Conservation (phyloP, 2,113 vertebrate species). For the Neogobius melanostomus region DNA sequence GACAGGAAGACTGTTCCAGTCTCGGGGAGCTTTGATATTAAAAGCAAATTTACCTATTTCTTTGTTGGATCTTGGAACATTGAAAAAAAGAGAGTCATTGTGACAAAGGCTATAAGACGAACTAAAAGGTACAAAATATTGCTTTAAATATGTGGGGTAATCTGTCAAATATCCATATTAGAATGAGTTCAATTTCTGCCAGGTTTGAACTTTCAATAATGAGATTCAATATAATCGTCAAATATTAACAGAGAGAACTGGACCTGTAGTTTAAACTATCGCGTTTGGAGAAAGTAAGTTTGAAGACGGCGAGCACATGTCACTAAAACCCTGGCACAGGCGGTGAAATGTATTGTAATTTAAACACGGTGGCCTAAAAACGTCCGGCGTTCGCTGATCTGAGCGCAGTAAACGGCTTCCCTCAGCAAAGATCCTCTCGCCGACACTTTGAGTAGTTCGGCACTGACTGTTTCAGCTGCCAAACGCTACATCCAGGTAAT, state of each 20-base stretch:
- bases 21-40: too few species aligned
- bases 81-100: too few species aligned
- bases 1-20: too few species aligned
- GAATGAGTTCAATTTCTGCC: neutral
- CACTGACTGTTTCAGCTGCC: slow-evolving; percentile 8
- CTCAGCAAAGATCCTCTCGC: slow-evolving; percentile 35
- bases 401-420: slow-evolving; percentile 25
- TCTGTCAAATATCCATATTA: neutral
- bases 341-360: slow-evolving; percentile 18
- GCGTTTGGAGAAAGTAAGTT: neutral
- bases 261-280: slow-evolving; percentile 13
- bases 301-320: slow-evolving; percentile 17
- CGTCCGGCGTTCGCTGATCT: slow-evolving; percentile 39
- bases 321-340: slow-evolving; percentile 27
- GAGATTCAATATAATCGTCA: slow-evolving; percentile 34
- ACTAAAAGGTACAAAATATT: too few species aligned
- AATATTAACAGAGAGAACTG: slow-evolving; percentile 13
- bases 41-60: too few species aligned
- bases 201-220: slow-evolving; percentile 11
- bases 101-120: too few species aligned
- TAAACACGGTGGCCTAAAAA: slow-evolving; percentile 41
- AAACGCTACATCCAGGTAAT: slow-evolving; percentile 20
- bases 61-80: too few species aligned
- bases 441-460: slow-evolving; percentile 18
- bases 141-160: too few species aligned